These are phyloP conservation scores for Vanacampus margaritifer DNA, from an alignment of 2,113 vertebrate species.

Conservation along the genomic window DNA sequence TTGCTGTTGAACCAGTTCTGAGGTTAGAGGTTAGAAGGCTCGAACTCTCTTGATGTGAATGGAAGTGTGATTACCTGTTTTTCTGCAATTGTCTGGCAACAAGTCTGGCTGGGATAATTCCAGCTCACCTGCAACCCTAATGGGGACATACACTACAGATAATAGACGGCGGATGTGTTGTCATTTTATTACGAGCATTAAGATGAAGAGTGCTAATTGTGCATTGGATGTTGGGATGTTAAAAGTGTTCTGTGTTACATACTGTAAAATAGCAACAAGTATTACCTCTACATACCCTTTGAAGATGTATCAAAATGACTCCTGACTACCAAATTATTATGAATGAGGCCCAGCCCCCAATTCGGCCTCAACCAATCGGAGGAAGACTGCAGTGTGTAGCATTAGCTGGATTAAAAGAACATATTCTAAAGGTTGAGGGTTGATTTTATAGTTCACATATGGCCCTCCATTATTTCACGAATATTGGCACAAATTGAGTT, in stretches of 20 bases:
- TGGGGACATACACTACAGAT: neutral
- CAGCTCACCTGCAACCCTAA: neutral
- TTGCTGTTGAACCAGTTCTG: no score
- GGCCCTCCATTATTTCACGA: neutral
- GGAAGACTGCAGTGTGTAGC: constrained; percentile 31
- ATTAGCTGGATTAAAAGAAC: neutral
- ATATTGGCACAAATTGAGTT: neutral
- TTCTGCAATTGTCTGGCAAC: neutral
- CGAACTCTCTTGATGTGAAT: no score
- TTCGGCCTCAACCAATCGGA: constrained; percentile 51
- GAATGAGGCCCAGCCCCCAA: constrained; percentile 11
- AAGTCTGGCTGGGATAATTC: no score
- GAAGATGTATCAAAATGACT: neutral
- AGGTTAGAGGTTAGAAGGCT: no score
- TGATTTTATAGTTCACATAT: neutral
- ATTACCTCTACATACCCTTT: neutral
- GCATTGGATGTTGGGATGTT: neutral
- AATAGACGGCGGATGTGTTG: no score
- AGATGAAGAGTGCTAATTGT: no score
- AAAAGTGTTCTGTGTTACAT: neutral
- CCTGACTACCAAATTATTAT: neutral
- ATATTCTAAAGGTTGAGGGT: no score
- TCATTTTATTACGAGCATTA: neutral
- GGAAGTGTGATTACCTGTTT: neutral
- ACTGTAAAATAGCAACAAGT: neutral